Conservation (phyloP, 2,797 vertebrate species). For the Muraenolepis orangiensis region DNA sequence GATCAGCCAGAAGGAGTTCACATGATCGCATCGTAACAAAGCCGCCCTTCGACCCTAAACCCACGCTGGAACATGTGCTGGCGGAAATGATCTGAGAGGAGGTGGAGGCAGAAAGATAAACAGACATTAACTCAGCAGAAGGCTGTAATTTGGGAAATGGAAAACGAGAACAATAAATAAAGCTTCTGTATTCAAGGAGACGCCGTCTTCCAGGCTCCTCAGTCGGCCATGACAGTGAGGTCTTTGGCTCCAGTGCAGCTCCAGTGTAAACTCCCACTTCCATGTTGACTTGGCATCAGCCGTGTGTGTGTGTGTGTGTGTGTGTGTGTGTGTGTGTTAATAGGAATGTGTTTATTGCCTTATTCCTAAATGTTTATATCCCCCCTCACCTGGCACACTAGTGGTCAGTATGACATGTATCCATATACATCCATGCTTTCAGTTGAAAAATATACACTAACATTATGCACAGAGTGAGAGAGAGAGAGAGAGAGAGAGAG, state of each 20-base stretch:
- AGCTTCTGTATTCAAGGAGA: background rate
- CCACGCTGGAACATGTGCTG: background rate
- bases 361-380: no score
- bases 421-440: no score
- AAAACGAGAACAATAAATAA: conserved; percentile 5
- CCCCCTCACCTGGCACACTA: no score
- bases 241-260: background rate
- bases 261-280: background rate
- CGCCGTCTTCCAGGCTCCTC: background rate
- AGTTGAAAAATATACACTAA: no score
- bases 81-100: background rate
- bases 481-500: no score
- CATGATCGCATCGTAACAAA: no score
- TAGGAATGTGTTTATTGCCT: background rate
- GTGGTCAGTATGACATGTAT: no score
- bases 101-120: background rate
- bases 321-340: background rate
- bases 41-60: background rate
- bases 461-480: no score
- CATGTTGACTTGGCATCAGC: background rate
- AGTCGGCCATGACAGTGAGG: background rate
- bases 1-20: background rate
- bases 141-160: background rate
- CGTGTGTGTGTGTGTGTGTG: background rate
- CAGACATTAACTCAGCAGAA: background rate